These are phyloP conservation scores for Heliconius congener DNA, from an alignment of 1,140 invertebrate species.

Conservation along the genomic window DNA sequence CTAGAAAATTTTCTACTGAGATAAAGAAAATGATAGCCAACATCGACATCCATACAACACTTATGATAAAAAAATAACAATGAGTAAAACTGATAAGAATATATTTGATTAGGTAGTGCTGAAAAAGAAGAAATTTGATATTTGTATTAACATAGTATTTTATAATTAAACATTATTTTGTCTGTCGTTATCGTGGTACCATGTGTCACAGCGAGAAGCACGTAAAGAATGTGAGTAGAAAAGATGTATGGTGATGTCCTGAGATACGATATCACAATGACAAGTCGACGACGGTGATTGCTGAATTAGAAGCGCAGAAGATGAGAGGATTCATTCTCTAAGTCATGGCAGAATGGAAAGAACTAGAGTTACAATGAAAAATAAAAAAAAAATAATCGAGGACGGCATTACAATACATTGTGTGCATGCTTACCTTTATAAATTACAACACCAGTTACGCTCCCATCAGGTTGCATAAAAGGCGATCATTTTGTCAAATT, in stretches of 20 bases:
- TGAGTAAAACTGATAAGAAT: not conserved
- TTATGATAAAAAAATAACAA: not conserved
- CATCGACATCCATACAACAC: not conserved
- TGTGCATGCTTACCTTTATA: slow-evolving; percentile 81
- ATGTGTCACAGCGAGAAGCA: slow-evolving; percentile 48
- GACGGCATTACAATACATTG: slow-evolving; percentile 65
- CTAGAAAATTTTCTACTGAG: slow-evolving; percentile 1
- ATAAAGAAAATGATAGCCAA: slow-evolving; percentile 7
- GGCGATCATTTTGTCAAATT: slow-evolving; percentile 78
- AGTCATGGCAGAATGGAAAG: slow-evolving; percentile 44
- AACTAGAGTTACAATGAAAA: slow-evolving; percentile 43
- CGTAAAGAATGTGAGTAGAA: slow-evolving; percentile 47
- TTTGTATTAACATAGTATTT: not conserved
- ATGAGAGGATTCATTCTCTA: slow-evolving; percentile 42
- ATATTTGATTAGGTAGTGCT: not conserved
- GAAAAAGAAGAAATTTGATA: not conserved
- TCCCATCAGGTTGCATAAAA: slow-evolving; percentile 81
- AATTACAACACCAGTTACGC: slow-evolving; percentile 80
- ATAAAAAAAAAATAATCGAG: slow-evolving; percentile 38
- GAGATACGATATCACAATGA: slow-evolving; percentile 34
- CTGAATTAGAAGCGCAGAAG: slow-evolving; percentile 38
- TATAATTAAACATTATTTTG: slow-evolving; percentile 10
- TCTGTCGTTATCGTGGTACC: slow-evolving; percentile 45
- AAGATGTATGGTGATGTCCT: slow-evolving; percentile 35
- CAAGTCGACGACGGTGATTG: slow-evolving; percentile 33